Base-by-base conservation (phyloP, 2,113 vertebrate genomes). In the Periophthalmus modestus region DNA sequence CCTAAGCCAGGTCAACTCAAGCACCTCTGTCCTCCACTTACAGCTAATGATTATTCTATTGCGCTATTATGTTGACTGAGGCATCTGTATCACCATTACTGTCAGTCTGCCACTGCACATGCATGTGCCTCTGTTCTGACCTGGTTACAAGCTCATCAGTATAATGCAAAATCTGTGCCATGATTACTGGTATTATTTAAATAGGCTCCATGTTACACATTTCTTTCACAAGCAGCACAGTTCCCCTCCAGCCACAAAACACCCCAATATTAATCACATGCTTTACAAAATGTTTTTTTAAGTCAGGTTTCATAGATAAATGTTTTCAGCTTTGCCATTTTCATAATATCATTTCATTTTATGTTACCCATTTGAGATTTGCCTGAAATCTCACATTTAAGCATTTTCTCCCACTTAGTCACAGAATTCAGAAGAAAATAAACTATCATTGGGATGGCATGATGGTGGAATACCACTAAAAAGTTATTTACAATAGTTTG, bases 131-230 rank as follows among this genome's bases (percentile, higher is more conserved):
- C 54, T 34, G 15, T 21, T n/a, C 62, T 21, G 34, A 39, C 10
- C 62, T 39, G 18, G 70, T 74, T 80, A 74, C 71, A 78, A 79
- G 69, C 73, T 83, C 71, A 87, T 81, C 73, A 74, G 74, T 58
- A 10, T 54, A 82, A 46, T 48, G 58, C 76, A 71, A 39, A 46
- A 33, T 62, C 15, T 33, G 58, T 61, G 58, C 9, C 39, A 55
- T 43, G 2, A 62, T 65, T 61, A n/a, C n/a, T n/a, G n/a, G n/a
- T n/a, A 61, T 76, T 5, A 74, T 83, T 76, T 34, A 81, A 87
- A 78, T 62, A 28, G 13, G 18, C 59, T 48, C 1, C 54, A 71
- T 52, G 54, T 77, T 23, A 74, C 36, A 11, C 23, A 59, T 63
- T 57, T 61, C 43, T 21, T 0, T 33, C n/a, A 62, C 73, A 79